A percentile compares a stretch with the other conserved stretches of the same genome.
These are phyloP conservation scores for Microplitis manilae DNA, from an alignment of 2,888 invertebrate species.

Conservation along the genomic window DNA sequence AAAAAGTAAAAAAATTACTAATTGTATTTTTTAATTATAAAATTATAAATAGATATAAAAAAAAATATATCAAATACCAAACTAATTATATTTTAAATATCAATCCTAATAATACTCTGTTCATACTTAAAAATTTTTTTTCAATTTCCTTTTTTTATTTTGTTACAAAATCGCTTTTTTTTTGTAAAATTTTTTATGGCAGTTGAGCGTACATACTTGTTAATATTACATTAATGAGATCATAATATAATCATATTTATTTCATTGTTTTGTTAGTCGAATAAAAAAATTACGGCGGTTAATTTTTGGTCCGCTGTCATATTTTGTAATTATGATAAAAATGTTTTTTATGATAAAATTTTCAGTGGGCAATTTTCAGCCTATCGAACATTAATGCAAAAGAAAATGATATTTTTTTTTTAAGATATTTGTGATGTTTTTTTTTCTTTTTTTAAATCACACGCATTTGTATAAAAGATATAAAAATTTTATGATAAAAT, in stretches of 20 bases:
- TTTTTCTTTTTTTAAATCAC: conserved; percentile 16
- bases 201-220: not conserved
- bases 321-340: not conserved
- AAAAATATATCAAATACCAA: not conserved
- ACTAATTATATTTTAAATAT: not conserved
- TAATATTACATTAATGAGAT: not conserved
- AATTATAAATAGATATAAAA: not conserved
- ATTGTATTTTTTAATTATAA: not conserved
- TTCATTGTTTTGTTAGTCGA: not conserved
- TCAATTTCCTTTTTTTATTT: not conserved
- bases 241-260: not conserved
- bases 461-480: not conserved
- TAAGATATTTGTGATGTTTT: not conserved
- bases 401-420: conserved; percentile 17
- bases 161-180: not conserved
- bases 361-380: not conserved
- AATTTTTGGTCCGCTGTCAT: not conserved
- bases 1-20: not conserved
- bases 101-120: not conserved
- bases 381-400: conserved; percentile 6
- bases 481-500: not conserved
- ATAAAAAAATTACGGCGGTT: not conserved
- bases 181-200: not conserved
- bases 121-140: not conserved
- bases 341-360: not conserved